Conservation (phyloP, 1,140 invertebrate genomes). For the Ips typographus region DNA sequence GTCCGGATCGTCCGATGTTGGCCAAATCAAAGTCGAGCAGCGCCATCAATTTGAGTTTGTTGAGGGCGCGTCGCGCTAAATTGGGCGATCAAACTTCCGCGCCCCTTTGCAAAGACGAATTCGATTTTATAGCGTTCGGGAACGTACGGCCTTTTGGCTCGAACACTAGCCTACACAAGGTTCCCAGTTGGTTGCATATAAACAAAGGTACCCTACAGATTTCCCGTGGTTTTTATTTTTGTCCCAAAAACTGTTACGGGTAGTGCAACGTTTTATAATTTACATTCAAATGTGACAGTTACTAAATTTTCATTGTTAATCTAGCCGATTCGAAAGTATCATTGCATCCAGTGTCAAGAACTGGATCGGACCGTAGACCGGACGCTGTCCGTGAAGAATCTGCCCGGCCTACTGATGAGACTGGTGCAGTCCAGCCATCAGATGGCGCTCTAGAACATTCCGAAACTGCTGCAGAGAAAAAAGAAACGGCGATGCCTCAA, state of each 20-base stretch:
- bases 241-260: background rate
- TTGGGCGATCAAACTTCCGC: slow-evolving; percentile 36
- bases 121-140: slow-evolving; percentile 49
- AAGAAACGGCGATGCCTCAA: slow-evolving; percentile 33
- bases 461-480: slow-evolving; percentile 26
- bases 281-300: background rate
- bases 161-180: slow-evolving; percentile 28
- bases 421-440: background rate
- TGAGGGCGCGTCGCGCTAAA: slow-evolving; percentile 45
- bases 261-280: slow-evolving; percentile 13
- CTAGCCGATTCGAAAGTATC: slow-evolving; percentile 31
- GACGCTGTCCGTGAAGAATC: slow-evolving; percentile 48
- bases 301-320: background rate
- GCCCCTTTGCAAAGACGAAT: slow-evolving; percentile 45
- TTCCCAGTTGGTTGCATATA: slow-evolving; percentile 41
- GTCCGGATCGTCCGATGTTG: slow-evolving; percentile 43
- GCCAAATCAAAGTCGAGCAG: slow-evolving; percentile 51
- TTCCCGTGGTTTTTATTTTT: background rate
- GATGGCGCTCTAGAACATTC: slow-evolving; percentile 8
- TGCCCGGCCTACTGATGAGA: slow-evolving; percentile 11
- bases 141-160: slow-evolving; percentile 33
- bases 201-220: slow-evolving; percentile 29
- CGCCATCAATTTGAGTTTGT: slow-evolving; percentile 49
- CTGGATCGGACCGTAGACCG: slow-evolving; percentile 48
- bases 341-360: slow-evolving; percentile 48